Percentiles rank a stretch among this genome's conserved stretches.
phyloP scores from a whole-genome alignment of 2,113 vertebrate genomes.

The Aythya baeri region DNA sequence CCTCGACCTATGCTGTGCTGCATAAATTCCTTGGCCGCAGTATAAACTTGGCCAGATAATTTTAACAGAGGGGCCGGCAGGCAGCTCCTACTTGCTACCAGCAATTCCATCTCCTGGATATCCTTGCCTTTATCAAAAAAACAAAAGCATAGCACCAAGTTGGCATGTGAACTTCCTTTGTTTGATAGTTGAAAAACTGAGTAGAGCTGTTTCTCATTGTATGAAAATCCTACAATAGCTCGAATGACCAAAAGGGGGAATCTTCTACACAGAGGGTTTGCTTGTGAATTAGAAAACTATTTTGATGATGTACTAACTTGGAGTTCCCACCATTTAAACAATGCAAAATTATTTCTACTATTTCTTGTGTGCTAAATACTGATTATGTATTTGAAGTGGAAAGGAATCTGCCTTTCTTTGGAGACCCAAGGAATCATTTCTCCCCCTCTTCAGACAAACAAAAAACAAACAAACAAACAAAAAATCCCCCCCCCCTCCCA shows the following conservation, averaged over 20 bases:
- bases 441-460: neutral
- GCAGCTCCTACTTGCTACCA: neutral
- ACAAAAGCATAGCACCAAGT: neutral
- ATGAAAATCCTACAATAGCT: neutral
- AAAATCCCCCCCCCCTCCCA: too few relatives aligned
- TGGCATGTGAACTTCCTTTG: neutral
- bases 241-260: neutral
- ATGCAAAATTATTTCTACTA: neutral
- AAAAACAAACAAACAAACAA: neutral
- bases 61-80: neutral
- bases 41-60: neutral
- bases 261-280: neutral
- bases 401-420: neutral
- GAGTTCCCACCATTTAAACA: neutral
- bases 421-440: neutral
- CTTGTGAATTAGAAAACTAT: neutral
- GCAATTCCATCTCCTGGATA: accelerated
- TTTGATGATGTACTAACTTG: neutral
- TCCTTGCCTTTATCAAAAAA: neutral
- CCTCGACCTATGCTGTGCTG: neutral
- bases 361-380: neutral
- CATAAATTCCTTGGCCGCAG: neutral
- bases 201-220: neutral
- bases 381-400: neutral
- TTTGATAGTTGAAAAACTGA: neutral